Evolutionary conservation across 2,797 vertebrate species (phyloP).

Genomic region (Sebastes goodei): DNA sequence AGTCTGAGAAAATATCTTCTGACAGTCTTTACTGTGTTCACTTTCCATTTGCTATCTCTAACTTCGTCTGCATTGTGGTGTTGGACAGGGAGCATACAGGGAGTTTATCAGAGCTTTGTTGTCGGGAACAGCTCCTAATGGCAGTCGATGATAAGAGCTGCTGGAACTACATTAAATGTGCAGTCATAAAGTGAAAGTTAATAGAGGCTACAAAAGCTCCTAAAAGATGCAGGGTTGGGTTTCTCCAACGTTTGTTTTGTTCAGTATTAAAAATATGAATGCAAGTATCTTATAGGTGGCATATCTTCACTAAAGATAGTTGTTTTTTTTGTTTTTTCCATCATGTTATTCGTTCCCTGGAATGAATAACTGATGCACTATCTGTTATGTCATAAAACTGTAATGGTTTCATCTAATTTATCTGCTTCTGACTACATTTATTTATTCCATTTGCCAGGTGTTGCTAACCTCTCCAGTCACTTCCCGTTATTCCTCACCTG

Average conservation of each 20-base stretch:
- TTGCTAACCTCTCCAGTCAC: rapidly evolving
- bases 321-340: background rate
- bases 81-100: background rate
- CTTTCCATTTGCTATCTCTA: background rate
- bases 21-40: background rate
- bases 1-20: background rate
- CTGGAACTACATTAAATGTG: background rate
- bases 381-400: background rate
- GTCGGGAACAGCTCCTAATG: background rate
- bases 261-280: background rate
- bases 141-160: background rate
- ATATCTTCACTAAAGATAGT: background rate
- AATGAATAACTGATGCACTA: background rate
- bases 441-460: background rate
- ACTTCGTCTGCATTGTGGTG: background rate
- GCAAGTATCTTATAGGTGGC: background rate
- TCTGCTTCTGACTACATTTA: background rate
- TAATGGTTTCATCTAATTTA: background rate
- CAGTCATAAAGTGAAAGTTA: background rate
- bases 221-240: background rate
- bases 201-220: background rate
- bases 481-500: slow-evolving; percentile 8
- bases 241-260: background rate
- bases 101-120: background rate
- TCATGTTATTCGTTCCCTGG: background rate